These are phyloP conservation scores for Sicus ferrugineus DNA, from an alignment of 2,888 invertebrate genomes.

Conservation along the genomic window DNA sequence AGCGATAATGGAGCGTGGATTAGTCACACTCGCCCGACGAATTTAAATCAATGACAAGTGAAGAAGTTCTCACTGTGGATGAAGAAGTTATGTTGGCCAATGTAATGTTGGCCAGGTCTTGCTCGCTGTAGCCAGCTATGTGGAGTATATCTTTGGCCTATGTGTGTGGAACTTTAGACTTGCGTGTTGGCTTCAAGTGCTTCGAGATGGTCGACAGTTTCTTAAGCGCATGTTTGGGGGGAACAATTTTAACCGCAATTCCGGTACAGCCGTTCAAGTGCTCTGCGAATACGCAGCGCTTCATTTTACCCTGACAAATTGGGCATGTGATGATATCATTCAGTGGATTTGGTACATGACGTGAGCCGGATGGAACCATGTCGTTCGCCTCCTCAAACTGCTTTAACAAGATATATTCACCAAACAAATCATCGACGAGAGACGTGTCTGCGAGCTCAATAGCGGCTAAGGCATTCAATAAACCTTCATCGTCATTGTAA, in stretches of 20 bases:
- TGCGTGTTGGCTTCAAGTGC: slow-evolving; percentile 38
- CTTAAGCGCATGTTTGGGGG: slow-evolving; percentile 42
- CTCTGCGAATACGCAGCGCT: slow-evolving; percentile 52
- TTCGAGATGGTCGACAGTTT: slow-evolving; percentile 36
- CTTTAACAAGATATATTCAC: slow-evolving; percentile 55
- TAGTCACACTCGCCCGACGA: slow-evolving; percentile 40
- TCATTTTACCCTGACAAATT: slow-evolving; percentile 59
- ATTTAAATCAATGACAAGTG: slow-evolving; percentile 31
- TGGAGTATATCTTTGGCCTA: slow-evolving; percentile 44
- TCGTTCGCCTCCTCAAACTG: slow-evolving; percentile 60
- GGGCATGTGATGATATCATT: slow-evolving; percentile 62
- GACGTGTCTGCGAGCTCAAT: slow-evolving; percentile 56
- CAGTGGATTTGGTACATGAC: slow-evolving; percentile 43
- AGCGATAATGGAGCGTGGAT: slow-evolving; percentile 49
- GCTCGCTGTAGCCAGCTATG: slow-evolving; percentile 51
- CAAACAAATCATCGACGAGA: slow-evolving; percentile 59
- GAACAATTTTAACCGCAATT: slow-evolving; percentile 50
- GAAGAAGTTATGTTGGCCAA: slow-evolving; percentile 38
- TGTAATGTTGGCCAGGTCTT: slow-evolving; percentile 45
- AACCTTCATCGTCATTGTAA: slow-evolving; percentile 52
- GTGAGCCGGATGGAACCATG: slow-evolving; percentile 50
- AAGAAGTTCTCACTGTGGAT: slow-evolving; percentile 38
- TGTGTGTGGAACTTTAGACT: slow-evolving; percentile 23
- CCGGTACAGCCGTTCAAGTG: slow-evolving; percentile 62
- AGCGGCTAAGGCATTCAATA: slow-evolving; percentile 43